Evolutionary conservation across 2,113 vertebrate genomes (phyloP).

Genomic region (Gavia stellata): DNA sequence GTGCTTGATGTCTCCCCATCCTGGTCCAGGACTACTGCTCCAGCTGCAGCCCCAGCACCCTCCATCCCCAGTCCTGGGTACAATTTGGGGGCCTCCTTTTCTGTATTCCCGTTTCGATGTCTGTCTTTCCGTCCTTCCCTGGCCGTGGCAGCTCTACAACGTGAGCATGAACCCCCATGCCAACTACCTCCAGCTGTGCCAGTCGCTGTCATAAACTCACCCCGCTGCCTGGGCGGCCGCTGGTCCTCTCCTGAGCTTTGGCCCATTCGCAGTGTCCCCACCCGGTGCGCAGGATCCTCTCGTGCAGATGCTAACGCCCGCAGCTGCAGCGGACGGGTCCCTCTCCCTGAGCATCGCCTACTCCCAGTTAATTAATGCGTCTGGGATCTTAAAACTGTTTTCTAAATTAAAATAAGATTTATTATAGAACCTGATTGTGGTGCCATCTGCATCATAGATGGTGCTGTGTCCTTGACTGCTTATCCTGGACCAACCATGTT

Average conservation of each 20-base stretch:
- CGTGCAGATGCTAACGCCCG: accelerated
- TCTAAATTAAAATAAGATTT: not conserved
- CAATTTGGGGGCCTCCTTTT: not conserved
- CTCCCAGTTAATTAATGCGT: not conserved
- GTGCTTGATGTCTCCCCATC: not conserved
- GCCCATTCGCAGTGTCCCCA: not conserved
- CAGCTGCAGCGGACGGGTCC: accelerated
- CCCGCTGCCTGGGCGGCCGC: no score
- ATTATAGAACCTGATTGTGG: not conserved
- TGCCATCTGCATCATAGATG: not conserved
- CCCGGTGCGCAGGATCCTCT: accelerated
- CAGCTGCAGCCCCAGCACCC: not conserved
- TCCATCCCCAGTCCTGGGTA: not conserved
- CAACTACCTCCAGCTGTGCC: not conserved
- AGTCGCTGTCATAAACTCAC: not conserved
- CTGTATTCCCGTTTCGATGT: accelerated
- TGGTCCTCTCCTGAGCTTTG: not conserved
- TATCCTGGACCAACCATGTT: not conserved
- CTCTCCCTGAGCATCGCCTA: not conserved
- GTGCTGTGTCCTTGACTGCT: not conserved
- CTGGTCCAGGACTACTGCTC: no score
- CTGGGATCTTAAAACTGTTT: not conserved
- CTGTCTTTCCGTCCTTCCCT: not conserved
- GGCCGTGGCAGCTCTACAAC: not conserved
- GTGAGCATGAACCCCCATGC: not conserved